Conservation (phyloP, 2,797 vertebrate species). For the Parotocinclus haroldoi region DNA sequence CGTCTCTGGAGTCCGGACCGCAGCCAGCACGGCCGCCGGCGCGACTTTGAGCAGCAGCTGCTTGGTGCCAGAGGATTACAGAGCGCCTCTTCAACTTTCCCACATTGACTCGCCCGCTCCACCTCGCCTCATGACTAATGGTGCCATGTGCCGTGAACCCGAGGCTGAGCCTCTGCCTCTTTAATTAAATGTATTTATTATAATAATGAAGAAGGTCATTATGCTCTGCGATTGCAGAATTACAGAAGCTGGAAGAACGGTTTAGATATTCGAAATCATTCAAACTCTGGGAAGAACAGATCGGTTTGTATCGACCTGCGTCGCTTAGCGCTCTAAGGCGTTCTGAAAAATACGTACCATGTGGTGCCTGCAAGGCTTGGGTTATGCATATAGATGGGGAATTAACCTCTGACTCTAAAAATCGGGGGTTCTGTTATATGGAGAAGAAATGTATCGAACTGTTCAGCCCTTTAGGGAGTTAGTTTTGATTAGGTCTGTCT, state of each 20-base stretch:
- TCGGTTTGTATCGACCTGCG: neutral
- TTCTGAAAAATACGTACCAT: neutral
- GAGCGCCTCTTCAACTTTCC: conserved; percentile 35
- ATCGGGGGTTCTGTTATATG: too few species aligned
- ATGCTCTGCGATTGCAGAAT: neutral
- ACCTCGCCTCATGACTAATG: conserved; percentile 23
- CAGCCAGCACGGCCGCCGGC: conserved; percentile 20
- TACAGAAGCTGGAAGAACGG: neutral
- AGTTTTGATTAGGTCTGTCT: too few species aligned
- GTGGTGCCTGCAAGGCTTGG: neutral
- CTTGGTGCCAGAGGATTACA: conserved; percentile 43
- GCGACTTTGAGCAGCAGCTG: conserved; percentile 53
- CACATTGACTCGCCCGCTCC: conserved; percentile 8
- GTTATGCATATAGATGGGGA: neutral
- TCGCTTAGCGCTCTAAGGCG: neutral
- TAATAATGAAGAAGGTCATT: neutral
- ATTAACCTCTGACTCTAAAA: neutral
- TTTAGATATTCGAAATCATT: neutral
- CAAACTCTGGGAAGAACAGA: neutral
- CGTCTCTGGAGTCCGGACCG: conserved; percentile 1
- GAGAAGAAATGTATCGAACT: too few species aligned
- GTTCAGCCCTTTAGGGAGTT: too few species aligned
- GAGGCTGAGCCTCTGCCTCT: neutral
- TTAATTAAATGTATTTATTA: neutral
- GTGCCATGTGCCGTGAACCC: neutral